phyloP scores from a whole-genome alignment of 2,797 vertebrate genomes.

The Heteromormyrus szaboi region DNA sequence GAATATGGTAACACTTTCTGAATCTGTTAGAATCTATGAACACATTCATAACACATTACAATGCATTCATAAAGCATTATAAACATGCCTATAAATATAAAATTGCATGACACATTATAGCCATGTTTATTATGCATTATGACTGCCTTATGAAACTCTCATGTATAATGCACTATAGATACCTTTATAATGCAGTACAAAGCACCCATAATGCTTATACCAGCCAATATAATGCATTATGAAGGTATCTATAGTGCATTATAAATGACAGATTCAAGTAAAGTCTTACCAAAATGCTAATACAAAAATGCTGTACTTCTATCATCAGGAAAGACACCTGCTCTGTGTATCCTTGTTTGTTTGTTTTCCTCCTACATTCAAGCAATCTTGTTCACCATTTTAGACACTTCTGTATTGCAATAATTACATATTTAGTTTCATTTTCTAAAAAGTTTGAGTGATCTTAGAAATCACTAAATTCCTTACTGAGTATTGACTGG shows the following conservation, averaged over 20 bases:
- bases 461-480: not conserved
- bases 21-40: not conserved
- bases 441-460: not conserved
- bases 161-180: not conserved
- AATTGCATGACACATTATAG: not conserved
- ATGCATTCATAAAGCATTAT: not conserved
- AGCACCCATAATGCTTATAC: not conserved
- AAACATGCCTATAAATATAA: not conserved
- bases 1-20: not conserved
- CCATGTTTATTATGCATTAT: not conserved
- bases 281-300: not conserved
- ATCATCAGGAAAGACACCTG: not conserved
- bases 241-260: not conserved
- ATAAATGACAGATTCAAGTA: not conserved
- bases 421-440: not conserved
- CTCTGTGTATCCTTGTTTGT: not conserved
- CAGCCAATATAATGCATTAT: not conserved
- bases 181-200: not conserved
- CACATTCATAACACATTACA: not conserved
- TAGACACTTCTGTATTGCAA: not conserved
- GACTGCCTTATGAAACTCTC: not conserved
- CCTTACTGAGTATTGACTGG: not conserved
- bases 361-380: not conserved
- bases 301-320: not conserved
- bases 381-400: not conserved